Percentiles rank a stretch among this genome's conserved stretches.
Evolutionary conservation across 2,797 vertebrate species (phyloP).

Genomic region (Neostethus bicornis): DNA sequence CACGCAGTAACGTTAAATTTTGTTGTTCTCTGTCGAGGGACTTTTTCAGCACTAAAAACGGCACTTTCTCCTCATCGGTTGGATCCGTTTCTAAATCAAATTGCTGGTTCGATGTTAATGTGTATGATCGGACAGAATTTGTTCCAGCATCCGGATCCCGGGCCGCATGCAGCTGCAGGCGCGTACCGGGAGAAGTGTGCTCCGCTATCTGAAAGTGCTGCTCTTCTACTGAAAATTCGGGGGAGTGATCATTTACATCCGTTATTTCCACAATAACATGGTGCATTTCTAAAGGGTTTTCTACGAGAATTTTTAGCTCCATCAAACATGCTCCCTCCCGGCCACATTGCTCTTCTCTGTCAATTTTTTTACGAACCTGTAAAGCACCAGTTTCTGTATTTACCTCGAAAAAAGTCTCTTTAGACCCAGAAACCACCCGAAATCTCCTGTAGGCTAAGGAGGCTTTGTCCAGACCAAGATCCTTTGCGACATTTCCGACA

Average conservation of each 20-base stretch:
- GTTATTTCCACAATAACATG: conserved; percentile 79
- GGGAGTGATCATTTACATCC: conserved; percentile 81
- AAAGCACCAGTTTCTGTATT: conserved; percentile 78
- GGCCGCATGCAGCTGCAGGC: conserved; percentile 80
- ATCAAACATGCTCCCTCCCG: conserved; percentile 67
- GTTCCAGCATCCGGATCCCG: conserved; percentile 79
- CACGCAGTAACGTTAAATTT: conserved; percentile 53
- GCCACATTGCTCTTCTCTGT: conserved; percentile 79
- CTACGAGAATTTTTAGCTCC: conserved; percentile 80
- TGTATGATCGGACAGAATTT: conserved; percentile 72
- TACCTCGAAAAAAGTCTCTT: conserved; percentile 73
- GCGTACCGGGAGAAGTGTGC: conserved; percentile 31
- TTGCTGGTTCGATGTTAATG: conserved; percentile 61
- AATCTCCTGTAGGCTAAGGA: conserved; percentile 74
- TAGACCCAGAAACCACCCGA: conserved; percentile 72
- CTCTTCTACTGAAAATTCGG: conserved; percentile 57
- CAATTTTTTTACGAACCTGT: conserved; percentile 75
- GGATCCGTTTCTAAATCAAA: conserved; percentile 74
- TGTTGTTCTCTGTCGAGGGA: conserved; percentile 80
- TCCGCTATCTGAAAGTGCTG: conserved; percentile 67
- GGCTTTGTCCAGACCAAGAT: conserved; percentile 76
- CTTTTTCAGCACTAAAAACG: conserved; percentile 79
- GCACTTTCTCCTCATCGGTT: conserved; percentile 72
- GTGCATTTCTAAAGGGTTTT: conserved; percentile 82
- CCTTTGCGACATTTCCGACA: conserved; percentile 82